These are phyloP conservation scores for Drosophila ogumai DNA, from an alignment of 1,140 invertebrate genomes.

Conservation along the genomic window DNA sequence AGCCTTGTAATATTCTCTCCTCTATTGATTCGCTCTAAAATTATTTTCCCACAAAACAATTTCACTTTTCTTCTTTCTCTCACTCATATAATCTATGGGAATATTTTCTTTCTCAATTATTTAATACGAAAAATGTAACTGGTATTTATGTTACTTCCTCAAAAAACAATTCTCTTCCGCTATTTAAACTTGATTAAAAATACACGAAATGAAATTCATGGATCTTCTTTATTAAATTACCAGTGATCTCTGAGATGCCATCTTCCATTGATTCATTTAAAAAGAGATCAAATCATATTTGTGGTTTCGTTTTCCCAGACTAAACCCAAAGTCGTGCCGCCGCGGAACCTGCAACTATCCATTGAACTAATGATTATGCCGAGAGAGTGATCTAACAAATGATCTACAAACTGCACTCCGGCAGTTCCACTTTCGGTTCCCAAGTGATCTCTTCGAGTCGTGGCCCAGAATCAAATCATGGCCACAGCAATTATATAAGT, in stretches of 20 bases:
- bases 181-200: not conserved
- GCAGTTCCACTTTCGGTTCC: constrained; percentile 38
- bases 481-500: constrained; percentile 43
- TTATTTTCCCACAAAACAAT: not conserved
- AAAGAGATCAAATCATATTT: constrained; percentile 46
- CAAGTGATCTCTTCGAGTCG: constrained; percentile 22
- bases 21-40: not conserved
- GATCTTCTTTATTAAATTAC: constrained; percentile 2
- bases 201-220: constrained; percentile 17
- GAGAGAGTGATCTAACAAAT: constrained; percentile 43
- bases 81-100: too few relatives aligned
- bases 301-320: constrained; percentile 22
- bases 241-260: constrained; percentile 3
- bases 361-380: constrained; percentile 26
- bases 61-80: not conserved
- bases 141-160: not conserved
- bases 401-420: constrained; percentile 16
- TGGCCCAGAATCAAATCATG: constrained; percentile 28
- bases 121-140: not conserved
- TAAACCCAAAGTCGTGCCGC: constrained; percentile 14
- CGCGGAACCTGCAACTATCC: constrained; percentile 15
- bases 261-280: constrained; percentile 30
- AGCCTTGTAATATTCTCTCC: not conserved
- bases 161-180: not conserved
- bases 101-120: not conserved